Evolutionary conservation across 2,113 vertebrate species (phyloP), one percentile per base, ranked within the genome.

Genomic region (human): DNA sequence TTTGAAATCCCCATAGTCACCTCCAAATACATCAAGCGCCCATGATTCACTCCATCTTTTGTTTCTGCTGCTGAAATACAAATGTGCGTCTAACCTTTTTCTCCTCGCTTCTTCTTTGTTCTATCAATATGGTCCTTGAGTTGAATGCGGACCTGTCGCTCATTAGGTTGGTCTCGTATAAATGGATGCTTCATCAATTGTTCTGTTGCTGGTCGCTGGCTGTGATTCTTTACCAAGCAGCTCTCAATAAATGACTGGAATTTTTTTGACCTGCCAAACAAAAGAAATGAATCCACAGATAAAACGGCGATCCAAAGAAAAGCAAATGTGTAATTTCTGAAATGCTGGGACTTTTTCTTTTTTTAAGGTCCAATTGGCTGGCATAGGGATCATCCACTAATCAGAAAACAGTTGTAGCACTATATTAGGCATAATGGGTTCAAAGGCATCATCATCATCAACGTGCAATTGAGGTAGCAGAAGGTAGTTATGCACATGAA

Each of bases 41-140:
- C 85, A 2, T 0, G 38, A 55, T 7, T 38, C 82, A 72, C 27
- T 32, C 6, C 6, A 3, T 59, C 81, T 55, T 57, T 40, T 32
- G 4, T 0, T 5, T 80, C 45, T 52, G 75, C 40, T 25, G 16
- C 25, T 38, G 45, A 52, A 92, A 91, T 0, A 70, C 70, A 84
- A 95, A 73, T 16, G 16, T 32, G 27, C 61, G 16, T 5, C 94
- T 98, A 8, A 99, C 99, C 99, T 98, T 99, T 99, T 98, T 99
- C 99, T 9, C 99, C 99, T 96, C 99, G 95, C 98, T 99, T 99
- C 99, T 99, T 99, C 98, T 99, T 99, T 97, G 99, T 99, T 96
- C 99, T 99, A 96, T 99, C 99, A 35, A 99, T 99, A 98, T 99
- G 99, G 98, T 99, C 99, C 98, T 99, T 99, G 85, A 99, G 99